Evolutionary conservation across 2,797 vertebrate genomes (phyloP).

Genomic region (Sparus aurata): DNA sequence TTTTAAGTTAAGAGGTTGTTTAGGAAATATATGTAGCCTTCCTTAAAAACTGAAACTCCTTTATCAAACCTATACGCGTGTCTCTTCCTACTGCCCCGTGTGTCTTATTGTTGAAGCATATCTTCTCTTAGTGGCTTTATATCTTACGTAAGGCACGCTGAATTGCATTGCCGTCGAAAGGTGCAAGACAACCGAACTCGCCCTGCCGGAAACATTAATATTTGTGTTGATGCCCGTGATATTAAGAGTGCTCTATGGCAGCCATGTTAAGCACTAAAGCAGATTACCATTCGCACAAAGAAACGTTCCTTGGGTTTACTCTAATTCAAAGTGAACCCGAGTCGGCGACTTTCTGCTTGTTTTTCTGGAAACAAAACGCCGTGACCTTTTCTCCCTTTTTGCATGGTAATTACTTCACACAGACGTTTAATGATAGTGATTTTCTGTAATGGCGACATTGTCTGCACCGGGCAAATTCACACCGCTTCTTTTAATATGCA

Average conservation of each 20-base stretch:
- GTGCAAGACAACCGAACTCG: not conserved
- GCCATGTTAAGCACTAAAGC: conserved; percentile 54
- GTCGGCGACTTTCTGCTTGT: conserved; percentile 53
- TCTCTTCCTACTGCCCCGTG: not conserved
- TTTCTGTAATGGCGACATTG: conserved; percentile 40
- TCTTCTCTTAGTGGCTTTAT: not conserved
- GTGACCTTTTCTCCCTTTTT: conserved; percentile 52
- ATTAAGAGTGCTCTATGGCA: conserved; percentile 56
- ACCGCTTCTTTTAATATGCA: conserved; percentile 24
- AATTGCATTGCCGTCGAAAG: not conserved
- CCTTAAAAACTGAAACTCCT: conserved; percentile 12
- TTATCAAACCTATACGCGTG: not conserved
- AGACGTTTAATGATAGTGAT: conserved; percentile 61
- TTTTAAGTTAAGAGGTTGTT: not conserved
- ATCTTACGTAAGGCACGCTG: not conserved
- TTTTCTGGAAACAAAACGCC: conserved; percentile 56
- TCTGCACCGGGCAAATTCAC: conserved; percentile 36
- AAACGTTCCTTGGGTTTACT: conserved; percentile 53
- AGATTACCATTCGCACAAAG: conserved; percentile 61
- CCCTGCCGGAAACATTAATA: conserved; percentile 34
- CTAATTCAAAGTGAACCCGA: conserved; percentile 50
- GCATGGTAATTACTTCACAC: conserved; percentile 47
- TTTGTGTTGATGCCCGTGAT: conserved; percentile 44
- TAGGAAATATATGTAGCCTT: conserved; percentile 21
- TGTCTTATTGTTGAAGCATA: not conserved